Percentiles rank a stretch among this genome's conserved stretches.
phyloP scores from a whole-genome alignment of 2,113 vertebrate genomes.

The Actenoides hombroni region DNA sequence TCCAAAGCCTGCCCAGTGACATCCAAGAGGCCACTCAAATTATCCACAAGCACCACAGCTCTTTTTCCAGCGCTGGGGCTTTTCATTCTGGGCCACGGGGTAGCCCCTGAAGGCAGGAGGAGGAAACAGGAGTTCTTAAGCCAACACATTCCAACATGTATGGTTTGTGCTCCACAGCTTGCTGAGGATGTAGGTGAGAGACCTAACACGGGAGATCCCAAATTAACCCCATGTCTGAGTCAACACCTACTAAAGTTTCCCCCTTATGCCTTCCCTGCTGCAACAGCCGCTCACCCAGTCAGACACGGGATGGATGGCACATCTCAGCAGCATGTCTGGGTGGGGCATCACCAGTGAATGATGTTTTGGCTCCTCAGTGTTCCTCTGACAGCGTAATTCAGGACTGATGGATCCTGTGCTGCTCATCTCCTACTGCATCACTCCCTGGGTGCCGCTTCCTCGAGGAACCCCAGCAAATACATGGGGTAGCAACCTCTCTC shows the following conservation, averaged over 20 bases:
- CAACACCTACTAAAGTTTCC: background rate
- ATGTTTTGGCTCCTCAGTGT: background rate
- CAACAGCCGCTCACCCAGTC: background rate
- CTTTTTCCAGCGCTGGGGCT: slow-evolving; percentile 73
- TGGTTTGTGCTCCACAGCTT: background rate
- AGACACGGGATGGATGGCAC: background rate
- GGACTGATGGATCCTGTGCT: background rate
- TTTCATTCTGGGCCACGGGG: background rate
- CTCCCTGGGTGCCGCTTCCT: fast-evolving
- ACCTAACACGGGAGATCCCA: background rate
- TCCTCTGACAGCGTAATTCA: background rate
- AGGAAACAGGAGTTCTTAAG: background rate
- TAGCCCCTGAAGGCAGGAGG: background rate
- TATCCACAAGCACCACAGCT: slow-evolving; percentile 79
- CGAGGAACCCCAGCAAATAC: fast-evolving
- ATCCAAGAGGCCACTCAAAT: slow-evolving; percentile 80
- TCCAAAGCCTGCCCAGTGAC: slow-evolving; percentile 82
- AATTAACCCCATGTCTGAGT: background rate
- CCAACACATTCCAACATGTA: no score
- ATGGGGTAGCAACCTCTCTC: background rate
- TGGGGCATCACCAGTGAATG: background rate
- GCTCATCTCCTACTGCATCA: background rate
- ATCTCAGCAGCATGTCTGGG: background rate
- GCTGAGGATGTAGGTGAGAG: background rate
- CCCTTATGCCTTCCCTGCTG: background rate